phyloP scores from a whole-genome alignment of 2,797 vertebrate genomes.

The Euphonia xanthogaster region DNA sequence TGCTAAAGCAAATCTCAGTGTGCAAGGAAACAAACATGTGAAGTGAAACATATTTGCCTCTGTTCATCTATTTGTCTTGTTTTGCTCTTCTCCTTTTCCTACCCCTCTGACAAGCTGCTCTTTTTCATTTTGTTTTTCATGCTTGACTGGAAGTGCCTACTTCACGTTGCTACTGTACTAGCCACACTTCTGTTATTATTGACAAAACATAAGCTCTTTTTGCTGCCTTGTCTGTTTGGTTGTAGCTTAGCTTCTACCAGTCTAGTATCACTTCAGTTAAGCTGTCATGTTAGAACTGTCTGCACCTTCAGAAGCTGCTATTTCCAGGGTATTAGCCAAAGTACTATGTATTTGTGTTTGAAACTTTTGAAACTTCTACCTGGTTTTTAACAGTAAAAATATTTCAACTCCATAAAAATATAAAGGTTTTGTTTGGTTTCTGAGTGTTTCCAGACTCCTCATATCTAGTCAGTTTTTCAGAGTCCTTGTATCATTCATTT shows the following conservation, averaged over 20 bases:
- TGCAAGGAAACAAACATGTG: conserved; percentile 11
- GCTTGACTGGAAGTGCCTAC: conserved; percentile 29
- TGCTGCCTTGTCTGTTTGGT: not conserved
- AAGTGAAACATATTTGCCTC: conserved; percentile 14
- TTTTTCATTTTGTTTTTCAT: conserved; percentile 16
- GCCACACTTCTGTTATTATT: conserved; percentile 6
- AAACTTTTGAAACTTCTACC: not conserved
- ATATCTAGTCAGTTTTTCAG: not conserved
- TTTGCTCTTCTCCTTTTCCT: conserved; percentile 3
- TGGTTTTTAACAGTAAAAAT: not conserved
- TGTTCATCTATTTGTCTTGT: conserved; percentile 20
- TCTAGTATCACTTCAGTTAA: not conserved
- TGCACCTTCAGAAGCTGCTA: not conserved
- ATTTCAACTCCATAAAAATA: not conserved
- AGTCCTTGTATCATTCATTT: not conserved
- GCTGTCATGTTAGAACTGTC: not conserved
- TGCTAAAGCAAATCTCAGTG: conserved; percentile 18
- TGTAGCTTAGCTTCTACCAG: conserved; percentile 26
- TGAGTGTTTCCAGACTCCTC: not conserved
- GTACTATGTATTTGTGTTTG: not conserved
- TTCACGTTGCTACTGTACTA: not conserved
- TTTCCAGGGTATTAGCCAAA: conserved; percentile 3
- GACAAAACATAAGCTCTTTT: conserved; percentile 11
- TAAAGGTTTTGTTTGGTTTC: conserved; percentile 2
- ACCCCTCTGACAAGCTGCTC: not conserved